Evolutionary conservation across 1,140 invertebrate genomes (phyloP), one percentile per base, ranked within the genome.

Genomic region (Heliconius melpomene): DNA sequence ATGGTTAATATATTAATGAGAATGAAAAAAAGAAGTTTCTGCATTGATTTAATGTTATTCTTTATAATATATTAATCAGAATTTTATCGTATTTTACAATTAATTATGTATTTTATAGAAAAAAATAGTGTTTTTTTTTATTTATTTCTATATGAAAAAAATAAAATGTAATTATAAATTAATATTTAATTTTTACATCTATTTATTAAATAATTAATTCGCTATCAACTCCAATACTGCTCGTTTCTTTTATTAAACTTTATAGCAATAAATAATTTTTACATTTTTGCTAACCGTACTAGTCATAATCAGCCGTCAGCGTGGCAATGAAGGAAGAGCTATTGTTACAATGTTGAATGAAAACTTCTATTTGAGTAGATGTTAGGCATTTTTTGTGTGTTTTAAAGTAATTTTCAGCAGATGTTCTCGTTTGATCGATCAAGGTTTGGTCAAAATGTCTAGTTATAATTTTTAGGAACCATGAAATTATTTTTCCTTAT

Each of bases 361-460:
- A 94, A 93, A 94, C 83, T 91, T 88, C 91, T 90, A 94, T 94
- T 93, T 93, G 90, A 93, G 88, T 90, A 90, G 87, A 88, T 86
- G 87, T 85, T 81, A 87, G 86, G 85, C 83, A 83, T 88, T 91
- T 94, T 94, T 93, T 91, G 85, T 90, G 84, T 90, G 91, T 84
- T 93, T 91, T 88, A 85, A 93, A 91, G 89, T 89, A 89, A 93
- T 93, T 94, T 94, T 93, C 91, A 93, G 93, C 93, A 94, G 93
- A 90, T 94, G 93, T 90, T 89, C 84, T 23, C 74, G 40, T 85
- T 87, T 90, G 90, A 93, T 93, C 84, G 88, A 93, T 93, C 90
- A 91, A 85, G 83, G 82, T 82, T 86, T 81, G 83, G 83, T 83
- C 85, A 82, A 80, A 88, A 88, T 75, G 75, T 32, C 60, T 81